These are phyloP conservation scores for Limonius californicus DNA, from an alignment of 1,140 invertebrate species.

Conservation along the genomic window DNA sequence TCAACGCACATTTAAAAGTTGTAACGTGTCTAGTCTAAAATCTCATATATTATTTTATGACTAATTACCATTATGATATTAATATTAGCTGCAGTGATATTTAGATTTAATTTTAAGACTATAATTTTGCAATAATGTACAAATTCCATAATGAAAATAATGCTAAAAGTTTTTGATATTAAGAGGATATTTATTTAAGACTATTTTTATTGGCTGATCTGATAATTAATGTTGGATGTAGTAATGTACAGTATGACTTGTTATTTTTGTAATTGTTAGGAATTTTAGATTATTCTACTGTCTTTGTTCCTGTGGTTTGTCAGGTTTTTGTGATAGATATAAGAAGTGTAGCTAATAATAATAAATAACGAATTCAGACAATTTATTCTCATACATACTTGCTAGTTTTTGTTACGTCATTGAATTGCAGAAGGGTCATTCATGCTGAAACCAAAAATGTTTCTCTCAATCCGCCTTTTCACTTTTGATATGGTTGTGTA, in stretches of 20 bases:
- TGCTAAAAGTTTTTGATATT: conserved; percentile 4
- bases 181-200: not conserved
- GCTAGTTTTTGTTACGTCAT: too few relatives aligned
- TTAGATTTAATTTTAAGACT: not conserved
- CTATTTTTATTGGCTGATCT: not conserved
- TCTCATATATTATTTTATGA: not conserved
- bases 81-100: conserved; percentile 6
- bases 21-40: conserved; percentile 1
- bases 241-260: not conserved
- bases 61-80: conserved; percentile 3
- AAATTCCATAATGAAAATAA: not conserved
- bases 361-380: too few relatives aligned
- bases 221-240: not conserved
- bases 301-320: not conserved
- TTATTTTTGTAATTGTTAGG: conserved; percentile 4
- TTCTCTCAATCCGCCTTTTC: too few relatives aligned
- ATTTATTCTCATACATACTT: too few relatives aligned
- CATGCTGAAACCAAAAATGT: too few relatives aligned
- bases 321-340: conserved; percentile 2
- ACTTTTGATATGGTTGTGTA: not conserved
- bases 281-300: not conserved
- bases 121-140: conserved; percentile 9
- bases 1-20: conserved; percentile 25
- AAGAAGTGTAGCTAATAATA: not conserved
- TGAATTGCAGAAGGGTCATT: too few relatives aligned